Evolutionary conservation across 2,113 vertebrate species (phyloP).

Genomic region (Paradoxurus hermaphroditus): DNA sequence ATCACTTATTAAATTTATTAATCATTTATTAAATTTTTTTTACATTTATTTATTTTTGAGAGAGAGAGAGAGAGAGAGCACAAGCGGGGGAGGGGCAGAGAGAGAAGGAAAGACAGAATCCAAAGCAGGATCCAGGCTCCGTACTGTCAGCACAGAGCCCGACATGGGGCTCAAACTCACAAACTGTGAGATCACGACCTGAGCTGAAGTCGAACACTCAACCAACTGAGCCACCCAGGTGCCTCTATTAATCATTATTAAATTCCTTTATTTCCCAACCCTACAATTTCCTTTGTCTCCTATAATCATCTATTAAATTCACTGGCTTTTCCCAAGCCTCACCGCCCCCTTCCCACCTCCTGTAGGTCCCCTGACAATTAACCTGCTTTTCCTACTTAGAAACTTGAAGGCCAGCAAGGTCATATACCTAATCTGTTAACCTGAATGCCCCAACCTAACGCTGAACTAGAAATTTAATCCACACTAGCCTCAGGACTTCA

Average conservation of each 20-base stretch:
- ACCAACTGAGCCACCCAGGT: too few species aligned
- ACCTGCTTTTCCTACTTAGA: constrained; percentile 3
- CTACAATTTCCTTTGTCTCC: constrained; percentile 1
- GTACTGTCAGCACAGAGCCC: too few species aligned
- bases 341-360: not conserved
- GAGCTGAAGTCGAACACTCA: too few species aligned
- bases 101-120: too few species aligned
- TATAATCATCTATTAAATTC: not conserved
- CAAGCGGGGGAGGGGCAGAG: too few species aligned
- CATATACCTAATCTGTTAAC: not conserved
- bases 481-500: not conserved
- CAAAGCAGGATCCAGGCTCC: too few species aligned
- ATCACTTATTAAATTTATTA: not conserved
- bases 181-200: too few species aligned
- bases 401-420: not conserved
- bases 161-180: too few species aligned
- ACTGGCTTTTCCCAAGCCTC: not conserved
- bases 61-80: too few species aligned
- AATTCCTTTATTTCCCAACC: not conserved
- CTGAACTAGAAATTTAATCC: not conserved
- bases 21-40: not conserved
- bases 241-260: too few species aligned
- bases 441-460: not conserved
- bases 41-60: too few species aligned
- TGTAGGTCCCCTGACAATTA: not conserved